Conservation (phyloP, 2,797 vertebrate genomes). For the Coregonus suidteri region DNA sequence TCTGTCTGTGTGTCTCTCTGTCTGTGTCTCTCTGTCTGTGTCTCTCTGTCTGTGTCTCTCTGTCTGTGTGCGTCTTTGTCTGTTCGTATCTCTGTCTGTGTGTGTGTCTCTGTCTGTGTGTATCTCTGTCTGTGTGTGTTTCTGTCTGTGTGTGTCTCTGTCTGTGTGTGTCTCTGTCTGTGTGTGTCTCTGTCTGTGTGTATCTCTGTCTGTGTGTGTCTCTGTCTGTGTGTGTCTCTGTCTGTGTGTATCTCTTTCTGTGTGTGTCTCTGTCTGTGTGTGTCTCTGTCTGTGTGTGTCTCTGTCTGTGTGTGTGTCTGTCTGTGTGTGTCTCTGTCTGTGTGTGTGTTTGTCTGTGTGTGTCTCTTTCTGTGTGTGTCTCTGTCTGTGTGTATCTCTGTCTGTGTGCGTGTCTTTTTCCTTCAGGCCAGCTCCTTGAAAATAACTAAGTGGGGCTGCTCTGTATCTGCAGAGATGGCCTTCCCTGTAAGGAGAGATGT, state of each 20-base stretch:
- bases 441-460: constrained; percentile 36
- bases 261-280: not conserved
- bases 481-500: constrained; percentile 69
- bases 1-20: not conserved
- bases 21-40: not conserved
- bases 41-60: not conserved
- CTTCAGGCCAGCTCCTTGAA: constrained; percentile 16
- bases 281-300: not conserved
- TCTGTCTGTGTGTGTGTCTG: not conserved
- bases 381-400: not conserved
- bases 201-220: not conserved
- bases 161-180: not conserved
- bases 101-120: too few species aligned
- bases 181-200: not conserved
- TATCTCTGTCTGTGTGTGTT: not conserved
- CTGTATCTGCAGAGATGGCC: constrained; percentile 59
- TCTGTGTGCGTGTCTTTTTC: not conserved
- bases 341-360: not conserved
- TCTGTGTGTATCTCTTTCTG: not conserved
- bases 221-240: not conserved
- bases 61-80: not conserved
- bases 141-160: not conserved
- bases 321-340: not conserved
- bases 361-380: not conserved
- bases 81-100: too few species aligned